Conservation (phyloP, 2,113 vertebrate species). For the Picathartes gymnocephalus region DNA sequence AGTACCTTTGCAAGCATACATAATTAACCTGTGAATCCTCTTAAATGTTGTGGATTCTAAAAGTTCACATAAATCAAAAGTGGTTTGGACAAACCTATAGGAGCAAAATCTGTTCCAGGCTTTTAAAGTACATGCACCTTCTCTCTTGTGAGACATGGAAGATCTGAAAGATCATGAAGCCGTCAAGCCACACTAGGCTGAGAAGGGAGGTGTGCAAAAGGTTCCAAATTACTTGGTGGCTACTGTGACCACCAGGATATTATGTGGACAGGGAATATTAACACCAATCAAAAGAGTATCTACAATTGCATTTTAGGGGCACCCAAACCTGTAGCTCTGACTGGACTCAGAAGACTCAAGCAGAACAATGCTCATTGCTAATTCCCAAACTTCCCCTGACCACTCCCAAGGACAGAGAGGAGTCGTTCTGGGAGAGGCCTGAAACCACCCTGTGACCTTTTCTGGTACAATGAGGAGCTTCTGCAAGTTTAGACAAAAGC, state of each 20-base stretch:
- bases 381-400: neutral
- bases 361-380: neutral
- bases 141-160: neutral
- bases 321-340: neutral
- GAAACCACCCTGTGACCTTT: neutral
- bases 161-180: neutral
- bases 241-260: neutral
- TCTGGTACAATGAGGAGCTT: neutral
- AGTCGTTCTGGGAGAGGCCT: neutral
- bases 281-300: neutral
- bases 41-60: neutral
- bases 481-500: neutral
- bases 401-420: neutral
- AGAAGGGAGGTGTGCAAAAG: neutral
- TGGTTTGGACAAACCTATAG: neutral
- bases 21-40: neutral
- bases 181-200: neutral
- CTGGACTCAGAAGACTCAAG: neutral
- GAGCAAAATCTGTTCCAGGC: neutral
- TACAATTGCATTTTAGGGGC: neutral
- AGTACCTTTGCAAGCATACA: neutral
- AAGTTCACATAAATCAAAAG: neutral
- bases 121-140: neutral
- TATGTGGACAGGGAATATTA: neutral
- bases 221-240: neutral